Base-by-base conservation (phyloP, 2,113 vertebrate genomes). In the Camarhynchus parvulus region DNA sequence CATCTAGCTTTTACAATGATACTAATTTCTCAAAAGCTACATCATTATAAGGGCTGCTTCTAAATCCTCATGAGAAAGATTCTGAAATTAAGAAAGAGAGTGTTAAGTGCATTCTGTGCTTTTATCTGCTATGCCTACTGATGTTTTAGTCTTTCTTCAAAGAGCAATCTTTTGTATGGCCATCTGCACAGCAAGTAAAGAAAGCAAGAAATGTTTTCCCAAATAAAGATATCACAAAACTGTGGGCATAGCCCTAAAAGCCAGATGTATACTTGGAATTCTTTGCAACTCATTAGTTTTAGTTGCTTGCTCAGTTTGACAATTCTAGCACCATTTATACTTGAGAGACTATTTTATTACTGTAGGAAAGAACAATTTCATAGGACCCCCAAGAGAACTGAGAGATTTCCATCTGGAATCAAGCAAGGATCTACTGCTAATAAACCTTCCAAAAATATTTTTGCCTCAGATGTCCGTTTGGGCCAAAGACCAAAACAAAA, bases 171-270 rank as follows among this genome's bases (percentile, higher is more conserved):
- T 96, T 94, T 87, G 75, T 87, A 69, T 7, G 18, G 58, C 85
- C 92, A 96, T 82, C 90, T 94, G 92, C 85, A 80, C 53, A 88
- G 85, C 50, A 61, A 95, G 31, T 21, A 39, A 87, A 83, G 61
- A 73, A 82, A 87, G 30, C 23, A 8, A 81, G 72, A 89, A 13
- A 90, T 11, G 6, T 46, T 90, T 92, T 90, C 80, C 66, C 56
- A 91, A 89, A 68, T 24, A 68, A 82, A 20, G 66, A 56, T 61
- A 73, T 8, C 64, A 63, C 37, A 70, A 69, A 92, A 91, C 23
- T 75, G n/a, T 61, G 58, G 64, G 66, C 76, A 94, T 58, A 89
- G 70, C 53, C 70, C 70, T 76, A 93, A 79, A 44, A 87, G 41
- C 37, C 87, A 91, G 92, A 93, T 91, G 75, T 63, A 64, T 37